Evolutionary conservation across 2,797 vertebrate genomes (phyloP).

Genomic region (Momotus momota): DNA sequence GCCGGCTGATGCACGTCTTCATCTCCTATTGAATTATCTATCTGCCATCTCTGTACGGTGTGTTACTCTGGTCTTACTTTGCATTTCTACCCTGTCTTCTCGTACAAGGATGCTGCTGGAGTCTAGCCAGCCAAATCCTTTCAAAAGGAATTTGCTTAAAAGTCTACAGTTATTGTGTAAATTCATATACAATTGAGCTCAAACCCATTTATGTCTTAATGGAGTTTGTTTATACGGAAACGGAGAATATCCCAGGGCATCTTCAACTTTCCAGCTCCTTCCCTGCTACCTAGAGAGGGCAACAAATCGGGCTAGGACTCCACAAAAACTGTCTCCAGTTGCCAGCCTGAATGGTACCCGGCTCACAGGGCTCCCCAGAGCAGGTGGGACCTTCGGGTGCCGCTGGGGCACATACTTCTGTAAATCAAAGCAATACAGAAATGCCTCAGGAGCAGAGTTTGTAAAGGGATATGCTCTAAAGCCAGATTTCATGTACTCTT

Average conservation of each 20-base stretch:
- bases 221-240: neutral
- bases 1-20: neutral
- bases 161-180: neutral
- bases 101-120: neutral
- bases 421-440: neutral
- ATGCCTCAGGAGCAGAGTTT: neutral
- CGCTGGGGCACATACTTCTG: neutral
- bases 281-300: neutral
- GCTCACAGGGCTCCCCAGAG: neutral
- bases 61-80: neutral
- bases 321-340: neutral
- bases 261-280: neutral
- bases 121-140: neutral
- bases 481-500: neutral
- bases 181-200: neutral
- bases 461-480: neutral
- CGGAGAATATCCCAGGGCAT: neutral
- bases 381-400: neutral
- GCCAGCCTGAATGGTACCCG: neutral
- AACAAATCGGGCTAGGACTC: neutral
- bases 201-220: neutral
- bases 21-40: neutral
- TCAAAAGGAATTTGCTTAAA: neutral
- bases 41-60: neutral
- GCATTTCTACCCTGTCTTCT: neutral